Conservation (phyloP, 2,888 invertebrate genomes). For the Diplazon laetatorius region DNA sequence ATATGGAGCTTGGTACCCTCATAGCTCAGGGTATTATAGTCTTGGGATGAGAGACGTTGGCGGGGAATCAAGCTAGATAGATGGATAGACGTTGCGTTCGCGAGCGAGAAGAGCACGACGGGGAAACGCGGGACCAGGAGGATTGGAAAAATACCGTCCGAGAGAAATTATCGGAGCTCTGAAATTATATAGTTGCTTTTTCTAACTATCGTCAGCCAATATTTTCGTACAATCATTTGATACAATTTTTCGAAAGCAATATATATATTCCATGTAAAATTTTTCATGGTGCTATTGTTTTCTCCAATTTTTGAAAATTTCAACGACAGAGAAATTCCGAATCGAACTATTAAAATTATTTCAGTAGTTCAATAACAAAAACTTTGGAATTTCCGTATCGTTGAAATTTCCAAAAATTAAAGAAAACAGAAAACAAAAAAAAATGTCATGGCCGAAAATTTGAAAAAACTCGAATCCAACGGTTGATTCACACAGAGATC, state of each 20-base stretch:
- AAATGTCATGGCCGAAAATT: too few species aligned
- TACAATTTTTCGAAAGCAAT: background rate
- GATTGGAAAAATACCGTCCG: conserved; percentile 28
- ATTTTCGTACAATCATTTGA: background rate
- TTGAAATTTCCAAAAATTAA: too few species aligned
- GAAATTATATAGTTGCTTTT: conserved; percentile 12
- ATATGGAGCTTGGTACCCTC: conserved; percentile 47
- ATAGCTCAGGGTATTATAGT: conserved; percentile 51
- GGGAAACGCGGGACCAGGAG: conserved; percentile 3
- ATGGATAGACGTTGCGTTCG: conserved; percentile 8
- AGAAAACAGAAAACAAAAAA: too few species aligned
- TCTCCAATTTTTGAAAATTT: too few species aligned
- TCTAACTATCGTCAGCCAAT: background rate
- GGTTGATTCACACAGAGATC: too few species aligned
- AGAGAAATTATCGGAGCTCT: conserved; percentile 2
- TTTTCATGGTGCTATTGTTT: background rate
- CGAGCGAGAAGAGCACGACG: conserved; percentile 14
- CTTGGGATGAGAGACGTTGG: conserved; percentile 24
- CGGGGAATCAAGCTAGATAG: conserved; percentile 12
- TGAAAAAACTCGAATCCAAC: too few species aligned
- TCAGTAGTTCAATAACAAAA: too few species aligned
- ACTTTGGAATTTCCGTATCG: too few species aligned
- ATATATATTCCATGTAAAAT: background rate
- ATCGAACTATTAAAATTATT: too few species aligned
- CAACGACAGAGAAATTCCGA: too few species aligned